Evolutionary conservation across 2,113 vertebrate species (phyloP).

Genomic region (Atrichornis clamosus): DNA sequence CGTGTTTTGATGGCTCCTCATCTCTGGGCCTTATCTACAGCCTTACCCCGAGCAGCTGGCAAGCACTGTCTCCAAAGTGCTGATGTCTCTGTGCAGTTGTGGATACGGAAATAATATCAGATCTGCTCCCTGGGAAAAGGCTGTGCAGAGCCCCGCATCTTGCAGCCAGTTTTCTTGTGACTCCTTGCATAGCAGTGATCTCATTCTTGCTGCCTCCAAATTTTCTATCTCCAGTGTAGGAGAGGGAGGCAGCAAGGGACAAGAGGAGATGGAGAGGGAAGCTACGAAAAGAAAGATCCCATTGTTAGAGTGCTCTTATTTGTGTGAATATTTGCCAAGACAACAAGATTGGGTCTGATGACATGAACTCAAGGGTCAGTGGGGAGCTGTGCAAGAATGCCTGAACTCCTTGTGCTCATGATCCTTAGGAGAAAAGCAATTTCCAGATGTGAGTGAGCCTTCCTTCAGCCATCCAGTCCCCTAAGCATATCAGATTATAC

Average conservation of each 20-base stretch:
- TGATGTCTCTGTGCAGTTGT: conserved; percentile 31
- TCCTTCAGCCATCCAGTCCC: neutral
- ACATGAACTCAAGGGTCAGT: conserved; percentile 36
- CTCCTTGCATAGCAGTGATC: conserved; percentile 46
- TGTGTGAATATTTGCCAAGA: conserved; percentile 60
- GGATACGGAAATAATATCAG: conserved; percentile 26
- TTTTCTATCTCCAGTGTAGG: conserved; percentile 44
- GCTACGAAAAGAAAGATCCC: conserved; percentile 46
- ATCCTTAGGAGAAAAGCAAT: conserved; percentile 3
- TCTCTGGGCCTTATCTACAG: conserved; percentile 54
- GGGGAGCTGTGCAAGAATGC: conserved; percentile 40
- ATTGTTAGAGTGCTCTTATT: conserved; percentile 64
- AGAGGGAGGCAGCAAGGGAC: conserved; percentile 29
- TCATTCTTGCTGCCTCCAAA: conserved; percentile 61
- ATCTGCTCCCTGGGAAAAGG: conserved; percentile 16
- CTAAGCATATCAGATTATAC: neutral
- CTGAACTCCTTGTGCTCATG: neutral
- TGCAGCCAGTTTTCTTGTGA: conserved; percentile 15
- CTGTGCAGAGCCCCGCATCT: neutral
- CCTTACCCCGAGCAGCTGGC: conserved; percentile 5
- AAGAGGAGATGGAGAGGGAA: neutral
- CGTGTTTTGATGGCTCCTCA: conserved; percentile 37
- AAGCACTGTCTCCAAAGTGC: neutral
- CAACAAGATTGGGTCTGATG: conserved; percentile 55
- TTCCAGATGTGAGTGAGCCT: conserved; percentile 31